These are phyloP conservation scores for Eleginops maclovinus DNA, from an alignment of 2,113 vertebrate genomes.

Conservation along the genomic window DNA sequence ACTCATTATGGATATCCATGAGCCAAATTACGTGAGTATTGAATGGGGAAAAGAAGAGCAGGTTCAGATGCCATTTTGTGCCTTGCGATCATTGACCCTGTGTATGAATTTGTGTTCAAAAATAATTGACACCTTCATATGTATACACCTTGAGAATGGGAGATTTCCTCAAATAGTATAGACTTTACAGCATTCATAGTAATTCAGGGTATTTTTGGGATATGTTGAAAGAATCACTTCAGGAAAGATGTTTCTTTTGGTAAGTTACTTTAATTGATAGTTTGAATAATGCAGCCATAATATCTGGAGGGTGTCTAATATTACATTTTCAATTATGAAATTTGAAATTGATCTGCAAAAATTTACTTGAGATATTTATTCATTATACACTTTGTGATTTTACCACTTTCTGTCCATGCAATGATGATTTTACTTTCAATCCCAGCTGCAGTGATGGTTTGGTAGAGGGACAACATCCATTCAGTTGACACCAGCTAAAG, in stretches of 20 bases:
- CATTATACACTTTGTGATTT: not conserved
- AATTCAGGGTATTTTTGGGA: not conserved
- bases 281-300: too few relatives aligned
- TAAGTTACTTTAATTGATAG: not conserved
- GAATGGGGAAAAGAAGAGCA: not conserved
- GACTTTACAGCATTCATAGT: not conserved
- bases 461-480: not conserved
- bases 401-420: not conserved
- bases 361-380: not conserved
- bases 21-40: not conserved
- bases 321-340: not conserved
- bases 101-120: not conserved
- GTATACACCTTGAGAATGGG: not conserved
- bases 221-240: not conserved
- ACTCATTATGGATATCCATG: not conserved
- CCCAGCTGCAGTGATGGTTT: not conserved
- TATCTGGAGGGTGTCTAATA: not conserved
- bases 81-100: not conserved
- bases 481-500: conserved; percentile 11
- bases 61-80: not conserved
- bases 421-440: not conserved
- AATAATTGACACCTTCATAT: not conserved
- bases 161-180: not conserved
- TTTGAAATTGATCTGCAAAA: not conserved
- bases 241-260: not conserved